Percentiles rank a stretch among this genome's conserved stretches.
These are phyloP conservation scores for Eremophila alpestris DNA, from an alignment of 2,797 vertebrate genomes.

Conservation along the genomic window DNA sequence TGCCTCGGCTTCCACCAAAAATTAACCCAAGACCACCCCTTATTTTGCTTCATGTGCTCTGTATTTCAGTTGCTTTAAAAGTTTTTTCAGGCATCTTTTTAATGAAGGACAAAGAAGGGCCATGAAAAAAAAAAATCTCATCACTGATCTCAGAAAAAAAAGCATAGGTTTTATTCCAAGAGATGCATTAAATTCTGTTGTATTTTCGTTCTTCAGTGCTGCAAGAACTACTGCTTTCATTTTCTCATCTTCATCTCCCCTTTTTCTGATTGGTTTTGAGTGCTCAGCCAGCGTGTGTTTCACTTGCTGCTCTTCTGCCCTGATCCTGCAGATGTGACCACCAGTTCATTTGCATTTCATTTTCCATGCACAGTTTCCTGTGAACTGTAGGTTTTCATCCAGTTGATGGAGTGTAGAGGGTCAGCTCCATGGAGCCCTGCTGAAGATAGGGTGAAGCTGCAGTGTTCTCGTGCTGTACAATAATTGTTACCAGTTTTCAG, in stretches of 20 bases:
- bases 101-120: not conserved
- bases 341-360: not conserved
- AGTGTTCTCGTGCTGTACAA: fast-evolving
- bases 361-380: not conserved
- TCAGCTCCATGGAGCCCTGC: not conserved
- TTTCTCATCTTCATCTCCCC: not conserved
- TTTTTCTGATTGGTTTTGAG: not conserved
- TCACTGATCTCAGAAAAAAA: not conserved
- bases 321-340: not conserved
- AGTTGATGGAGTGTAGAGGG: not conserved
- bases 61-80: not conserved
- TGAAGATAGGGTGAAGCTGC: not conserved
- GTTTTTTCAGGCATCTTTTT: not conserved
- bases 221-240: not conserved
- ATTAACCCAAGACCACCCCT: not conserved
- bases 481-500: not conserved
- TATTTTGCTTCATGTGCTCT: not conserved
- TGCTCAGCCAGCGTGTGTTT: not conserved
- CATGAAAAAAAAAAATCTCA: not conserved
- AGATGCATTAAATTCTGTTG: not conserved
- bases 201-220: not conserved
- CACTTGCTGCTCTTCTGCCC: not conserved
- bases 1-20: not conserved
- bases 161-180: not conserved
- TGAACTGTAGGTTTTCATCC: not conserved